Evolutionary conservation across 2,797 vertebrate genomes (phyloP).

Genomic region (Prionace glauca): DNA sequence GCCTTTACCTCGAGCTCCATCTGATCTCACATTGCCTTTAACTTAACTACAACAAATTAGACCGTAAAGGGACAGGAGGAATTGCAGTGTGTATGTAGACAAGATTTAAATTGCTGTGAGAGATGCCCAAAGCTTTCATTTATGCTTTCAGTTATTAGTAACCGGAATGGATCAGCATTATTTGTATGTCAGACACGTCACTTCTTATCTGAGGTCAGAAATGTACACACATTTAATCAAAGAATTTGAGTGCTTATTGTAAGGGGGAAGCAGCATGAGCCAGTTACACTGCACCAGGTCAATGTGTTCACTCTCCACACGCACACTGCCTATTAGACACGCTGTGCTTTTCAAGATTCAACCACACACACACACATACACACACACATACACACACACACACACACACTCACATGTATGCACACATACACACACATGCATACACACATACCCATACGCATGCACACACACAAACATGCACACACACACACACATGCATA

Average conservation of each 20-base stretch:
- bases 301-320: neutral
- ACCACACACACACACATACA: neutral
- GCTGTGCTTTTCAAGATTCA: neutral
- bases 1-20: neutral
- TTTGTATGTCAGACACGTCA: neutral
- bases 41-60: neutral
- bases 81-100: neutral
- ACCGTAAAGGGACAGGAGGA: neutral
- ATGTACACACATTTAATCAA: neutral
- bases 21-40: neutral
- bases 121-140: neutral
- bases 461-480: neutral
- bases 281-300: neutral
- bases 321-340: neutral
- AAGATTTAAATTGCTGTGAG: neutral
- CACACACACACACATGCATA: neutral
- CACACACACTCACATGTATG: neutral
- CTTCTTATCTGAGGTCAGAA: neutral
- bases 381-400: neutral
- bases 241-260: neutral
- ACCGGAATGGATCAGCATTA: neutral
- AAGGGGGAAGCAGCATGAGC: neutral
- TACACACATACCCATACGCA: neutral
- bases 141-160: neutral
- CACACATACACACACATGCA: neutral